Conservation (phyloP, 2,888 invertebrate species). For the Folsomia manolachei region DNA sequence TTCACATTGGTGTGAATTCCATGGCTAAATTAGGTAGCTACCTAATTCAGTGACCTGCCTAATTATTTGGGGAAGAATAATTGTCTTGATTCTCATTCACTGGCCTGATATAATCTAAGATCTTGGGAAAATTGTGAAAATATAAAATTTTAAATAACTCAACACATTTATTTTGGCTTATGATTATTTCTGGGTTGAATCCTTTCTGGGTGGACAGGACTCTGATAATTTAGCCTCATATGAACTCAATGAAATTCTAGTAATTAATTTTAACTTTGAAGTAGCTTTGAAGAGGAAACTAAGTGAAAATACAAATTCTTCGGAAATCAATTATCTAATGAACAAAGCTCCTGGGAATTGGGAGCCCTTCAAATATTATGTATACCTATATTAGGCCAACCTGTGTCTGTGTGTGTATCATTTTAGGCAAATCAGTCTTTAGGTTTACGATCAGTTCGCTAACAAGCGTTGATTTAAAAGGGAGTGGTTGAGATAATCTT, state of each 20-base stretch:
- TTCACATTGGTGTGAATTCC: neutral
- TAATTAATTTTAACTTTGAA: neutral
- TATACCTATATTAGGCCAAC: constrained; percentile 11
- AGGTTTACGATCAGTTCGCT: neutral
- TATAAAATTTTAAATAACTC: neutral
- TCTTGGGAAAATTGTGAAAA: neutral
- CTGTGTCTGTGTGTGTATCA: no score
- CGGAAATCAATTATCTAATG: no score
- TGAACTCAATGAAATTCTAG: neutral
- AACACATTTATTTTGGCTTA: no score
- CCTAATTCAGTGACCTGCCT: no score
- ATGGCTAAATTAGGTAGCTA: neutral
- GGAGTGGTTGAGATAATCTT: neutral
- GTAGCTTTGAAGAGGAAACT: no score
- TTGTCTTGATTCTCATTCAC: no score
- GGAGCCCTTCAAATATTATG: no score
- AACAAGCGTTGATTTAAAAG: neutral
- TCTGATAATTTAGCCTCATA: no score
- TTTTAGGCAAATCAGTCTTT: constrained; percentile 14
- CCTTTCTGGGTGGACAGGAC: neutral
- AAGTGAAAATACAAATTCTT: neutral
- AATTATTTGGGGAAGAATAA: no score
- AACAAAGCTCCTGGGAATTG: no score
- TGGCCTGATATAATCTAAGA: no score
- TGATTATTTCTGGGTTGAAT: neutral